Evolutionary conservation across 2,888 invertebrate genomes (phyloP), one percentile per base, ranked within the genome.

Genomic region (Argyresthia goedartella): DNA sequence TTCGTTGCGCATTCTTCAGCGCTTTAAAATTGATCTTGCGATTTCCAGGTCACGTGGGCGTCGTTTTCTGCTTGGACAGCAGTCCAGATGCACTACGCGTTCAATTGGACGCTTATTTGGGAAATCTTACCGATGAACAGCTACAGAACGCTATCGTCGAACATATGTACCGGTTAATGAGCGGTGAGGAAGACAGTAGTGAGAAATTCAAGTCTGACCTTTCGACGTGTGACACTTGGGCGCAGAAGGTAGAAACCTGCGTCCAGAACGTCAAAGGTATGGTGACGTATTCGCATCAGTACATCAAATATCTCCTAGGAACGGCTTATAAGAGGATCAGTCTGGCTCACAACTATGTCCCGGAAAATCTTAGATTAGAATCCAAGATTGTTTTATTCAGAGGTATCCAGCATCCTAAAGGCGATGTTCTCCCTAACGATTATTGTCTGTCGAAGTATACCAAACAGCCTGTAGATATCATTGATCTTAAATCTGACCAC

Each of bases 41-140:
- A 44, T 58, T 67, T 65, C 7, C 65, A 76, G 75, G 76, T 55
- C 60, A 64, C 39, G 53, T 60, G 42, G 76, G 76, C 42, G 56
- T 64, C n/a, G 64, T 76, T 0, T 70, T 62, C 50, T 75, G 75
- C 54, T 60, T 75, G 54, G 73, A 74, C 51, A 70, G 73, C 56
- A 76, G 76, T 55, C 74, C 76, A 14, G 73, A 71, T 55, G 65
- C 62, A 48, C 55, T 73, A 51, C 61, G 56, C 47, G 55, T 53
- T 16, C 73, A 71, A 51, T 52, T 76, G 2, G 58, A 67, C n/a
- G 59, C 66, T 2, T 59, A 68, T 53, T 53, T 72, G 35, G 71
- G 72, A 1, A 56, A 63, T 8, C 42, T 65, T 43, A 59, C 62
- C 4, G 60, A 66, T 13, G 51, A 53, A 11, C 57, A 69, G 50